phyloP scores from a whole-genome alignment of 2,113 vertebrate genomes.

The Oceanodroma tethys region DNA sequence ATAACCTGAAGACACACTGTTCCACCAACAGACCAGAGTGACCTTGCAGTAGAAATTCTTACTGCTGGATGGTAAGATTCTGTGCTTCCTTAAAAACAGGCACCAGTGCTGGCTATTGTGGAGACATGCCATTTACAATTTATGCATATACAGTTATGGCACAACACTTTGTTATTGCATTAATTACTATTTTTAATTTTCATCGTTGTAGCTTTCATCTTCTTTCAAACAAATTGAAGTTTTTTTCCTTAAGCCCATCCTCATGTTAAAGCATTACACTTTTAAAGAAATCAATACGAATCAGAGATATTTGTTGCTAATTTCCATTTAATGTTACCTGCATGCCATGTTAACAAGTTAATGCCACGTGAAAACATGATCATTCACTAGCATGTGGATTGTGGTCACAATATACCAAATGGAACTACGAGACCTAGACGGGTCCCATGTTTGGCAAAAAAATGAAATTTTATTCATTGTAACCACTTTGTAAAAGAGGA shows the following conservation, averaged over 20 bases:
- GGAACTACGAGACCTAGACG: fast-evolving
- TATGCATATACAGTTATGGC: not conserved
- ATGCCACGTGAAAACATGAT: not conserved
- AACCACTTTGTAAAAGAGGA: not conserved
- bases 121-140: not conserved
- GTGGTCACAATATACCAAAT: not conserved
- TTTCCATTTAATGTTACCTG: not conserved
- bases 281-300: not conserved
- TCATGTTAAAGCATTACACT: not conserved
- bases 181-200: not conserved
- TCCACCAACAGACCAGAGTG: not conserved
- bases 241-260: not conserved
- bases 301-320: not conserved
- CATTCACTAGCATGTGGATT: not conserved
- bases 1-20: not conserved
- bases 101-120: not conserved
- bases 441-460: not conserved
- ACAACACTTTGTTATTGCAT: not conserved
- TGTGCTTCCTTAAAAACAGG: not conserved
- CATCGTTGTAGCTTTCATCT: not conserved
- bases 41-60: not conserved
- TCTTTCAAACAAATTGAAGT: not conserved
- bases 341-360: not conserved
- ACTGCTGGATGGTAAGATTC: not conserved
- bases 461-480: not conserved